Percentiles rank a stretch among this genome's conserved stretches.
phyloP scores from a whole-genome alignment of 1,140 invertebrate species.

The Arion vulgaris region DNA sequence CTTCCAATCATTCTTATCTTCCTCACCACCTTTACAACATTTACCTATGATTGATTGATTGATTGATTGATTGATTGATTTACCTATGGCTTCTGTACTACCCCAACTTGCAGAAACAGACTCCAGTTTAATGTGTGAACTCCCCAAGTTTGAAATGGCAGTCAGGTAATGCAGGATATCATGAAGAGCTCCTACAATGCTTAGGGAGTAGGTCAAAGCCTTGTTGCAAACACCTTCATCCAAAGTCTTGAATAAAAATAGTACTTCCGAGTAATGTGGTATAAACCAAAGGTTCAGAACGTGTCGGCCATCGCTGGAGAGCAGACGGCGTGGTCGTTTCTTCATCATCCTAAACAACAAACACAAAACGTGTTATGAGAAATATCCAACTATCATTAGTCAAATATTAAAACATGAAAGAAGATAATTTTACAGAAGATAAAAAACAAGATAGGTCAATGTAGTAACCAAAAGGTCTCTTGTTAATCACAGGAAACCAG shows the following conservation, averaged over 20 bases:
- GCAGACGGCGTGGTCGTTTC: constrained; percentile 63
- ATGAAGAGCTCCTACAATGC: constrained; percentile 63
- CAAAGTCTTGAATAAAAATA: constrained; percentile 69
- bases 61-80: not conserved
- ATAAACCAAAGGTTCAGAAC: constrained; percentile 73
- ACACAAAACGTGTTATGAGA: too few species aligned
- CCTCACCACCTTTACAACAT: too few species aligned
- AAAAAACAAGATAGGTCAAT: too few species aligned
- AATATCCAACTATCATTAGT: too few species aligned
- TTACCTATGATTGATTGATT: too few species aligned
- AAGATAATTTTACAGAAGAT: too few species aligned
- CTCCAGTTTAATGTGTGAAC: constrained; percentile 58
- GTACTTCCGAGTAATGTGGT: constrained; percentile 68
- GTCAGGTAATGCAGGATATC: constrained; percentile 72
- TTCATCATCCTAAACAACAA: constrained; percentile 51
- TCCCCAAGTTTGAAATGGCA: constrained; percentile 66
- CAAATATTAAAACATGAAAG: too few species aligned
- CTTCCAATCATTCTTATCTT: too few species aligned
- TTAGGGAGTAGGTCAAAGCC: constrained; percentile 58
- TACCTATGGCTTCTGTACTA: constrained; percentile 69
- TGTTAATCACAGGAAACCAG: too few species aligned
- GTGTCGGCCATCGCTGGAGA: constrained; percentile 66
- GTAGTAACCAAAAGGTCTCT: too few species aligned
- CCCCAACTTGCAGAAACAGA: constrained; percentile 70
- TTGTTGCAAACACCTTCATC: constrained; percentile 54